Evolutionary conservation across 2,888 invertebrate species (phyloP).

Genomic region (Baccha elongata): DNA sequence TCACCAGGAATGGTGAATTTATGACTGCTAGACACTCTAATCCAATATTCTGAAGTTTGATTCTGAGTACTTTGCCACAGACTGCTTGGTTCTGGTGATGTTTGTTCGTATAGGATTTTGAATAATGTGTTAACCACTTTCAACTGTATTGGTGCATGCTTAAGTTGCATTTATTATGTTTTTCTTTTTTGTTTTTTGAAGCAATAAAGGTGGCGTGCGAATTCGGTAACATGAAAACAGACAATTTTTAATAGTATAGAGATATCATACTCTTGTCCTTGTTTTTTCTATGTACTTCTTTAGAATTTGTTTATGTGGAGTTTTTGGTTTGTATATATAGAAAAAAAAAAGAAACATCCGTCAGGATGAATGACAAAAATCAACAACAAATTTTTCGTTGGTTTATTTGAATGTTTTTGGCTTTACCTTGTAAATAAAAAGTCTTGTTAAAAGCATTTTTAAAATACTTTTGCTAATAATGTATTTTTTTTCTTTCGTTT

Average conservation of each 20-base stretch:
- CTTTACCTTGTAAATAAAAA: no score
- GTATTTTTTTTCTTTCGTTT: no score
- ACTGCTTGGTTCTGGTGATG: constrained; percentile 7
- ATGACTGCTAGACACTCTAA: constrained; percentile 59
- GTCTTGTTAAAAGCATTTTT: no score
- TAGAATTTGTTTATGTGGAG: no score
- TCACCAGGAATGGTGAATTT: constrained; percentile 54
- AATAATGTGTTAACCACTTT: background rate
- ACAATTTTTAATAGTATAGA: background rate
- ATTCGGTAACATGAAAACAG: background rate
- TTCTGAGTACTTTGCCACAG: constrained; percentile 21
- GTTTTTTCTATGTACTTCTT: background rate
- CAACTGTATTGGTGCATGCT: background rate
- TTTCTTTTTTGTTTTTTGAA: background rate
- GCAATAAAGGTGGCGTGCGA: no score
- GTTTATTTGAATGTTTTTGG: no score
- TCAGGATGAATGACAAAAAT: no score
- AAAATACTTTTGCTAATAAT: no score
- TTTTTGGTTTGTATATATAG: no score
- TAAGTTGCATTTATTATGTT: background rate
- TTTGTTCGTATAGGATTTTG: constrained; percentile 47
- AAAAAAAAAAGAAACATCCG: no score
- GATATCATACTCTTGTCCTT: background rate
- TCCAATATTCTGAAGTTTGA: constrained; percentile 58
- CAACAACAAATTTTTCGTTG: no score